phyloP scores from a whole-genome alignment of 2,888 invertebrate species.

The Synergus japonicus region DNA sequence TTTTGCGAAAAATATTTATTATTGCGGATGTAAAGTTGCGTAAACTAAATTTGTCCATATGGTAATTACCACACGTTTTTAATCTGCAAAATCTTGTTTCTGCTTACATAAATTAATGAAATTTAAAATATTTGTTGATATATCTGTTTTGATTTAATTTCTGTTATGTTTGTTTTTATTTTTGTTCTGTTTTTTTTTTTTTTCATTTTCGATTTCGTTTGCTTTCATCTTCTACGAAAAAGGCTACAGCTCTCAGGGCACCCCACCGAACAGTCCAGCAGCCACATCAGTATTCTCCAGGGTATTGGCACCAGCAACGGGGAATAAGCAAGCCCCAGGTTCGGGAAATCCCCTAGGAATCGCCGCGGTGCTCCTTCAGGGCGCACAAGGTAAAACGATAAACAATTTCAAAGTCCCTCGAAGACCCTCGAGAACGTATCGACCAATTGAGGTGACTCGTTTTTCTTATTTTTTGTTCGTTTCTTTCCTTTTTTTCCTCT shows the following conservation, averaged over 20 bases:
- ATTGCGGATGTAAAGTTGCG: too few relatives aligned
- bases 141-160: not conserved
- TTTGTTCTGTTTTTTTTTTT: conserved; percentile 31
- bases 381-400: conserved; percentile 77
- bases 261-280: conserved; percentile 73
- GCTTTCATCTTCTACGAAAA: conserved; percentile 55
- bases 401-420: conserved; percentile 40
- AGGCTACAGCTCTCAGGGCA: conserved; percentile 73
- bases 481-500: not conserved
- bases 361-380: conserved; percentile 77
- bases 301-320: conserved; percentile 68
- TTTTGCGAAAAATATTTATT: too few relatives aligned
- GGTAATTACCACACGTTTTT: not conserved
- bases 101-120: too few relatives aligned
- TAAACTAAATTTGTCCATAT: too few relatives aligned
- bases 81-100: not conserved
- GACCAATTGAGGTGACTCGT: conserved; percentile 33
- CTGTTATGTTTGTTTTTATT: conserved; percentile 20
- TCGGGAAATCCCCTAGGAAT: conserved; percentile 72
- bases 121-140: not conserved
- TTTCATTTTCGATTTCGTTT: conserved; percentile 53
- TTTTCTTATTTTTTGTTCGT: conserved; percentile 6
- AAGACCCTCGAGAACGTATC: conserved; percentile 38
- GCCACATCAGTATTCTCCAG: conserved; percentile 72
- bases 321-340: conserved; percentile 65